Evolutionary conservation across 1,140 invertebrate genomes (phyloP).

Genomic region (Brachionus manjavacas): DNA sequence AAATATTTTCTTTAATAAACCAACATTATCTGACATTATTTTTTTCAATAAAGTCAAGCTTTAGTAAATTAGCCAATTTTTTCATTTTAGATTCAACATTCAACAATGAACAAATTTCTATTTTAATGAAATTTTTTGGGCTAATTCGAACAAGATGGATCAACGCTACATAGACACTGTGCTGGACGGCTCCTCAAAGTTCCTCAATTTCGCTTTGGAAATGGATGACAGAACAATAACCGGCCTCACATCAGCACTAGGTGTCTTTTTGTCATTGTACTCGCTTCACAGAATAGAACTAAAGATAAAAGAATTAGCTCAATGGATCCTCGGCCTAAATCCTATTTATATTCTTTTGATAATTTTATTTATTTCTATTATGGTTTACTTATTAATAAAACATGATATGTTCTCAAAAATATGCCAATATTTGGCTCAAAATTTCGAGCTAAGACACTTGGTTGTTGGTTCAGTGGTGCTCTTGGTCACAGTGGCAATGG

Average conservation of each 20-base stretch:
- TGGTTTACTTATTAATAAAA: background rate
- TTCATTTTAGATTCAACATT: background rate
- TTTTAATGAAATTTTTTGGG: background rate
- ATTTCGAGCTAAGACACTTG: slow-evolving; percentile 7
- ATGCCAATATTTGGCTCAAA: background rate
- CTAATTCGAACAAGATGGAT: background rate
- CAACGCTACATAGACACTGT: background rate
- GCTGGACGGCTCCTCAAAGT: background rate
- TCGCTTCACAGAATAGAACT: slow-evolving; percentile 6
- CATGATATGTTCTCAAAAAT: background rate
- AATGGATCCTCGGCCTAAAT: background rate
- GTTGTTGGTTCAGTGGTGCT: background rate
- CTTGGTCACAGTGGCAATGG: background rate
- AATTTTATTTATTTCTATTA: background rate
- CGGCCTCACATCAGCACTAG: background rate
- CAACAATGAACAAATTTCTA: background rate
- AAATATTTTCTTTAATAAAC: background rate
- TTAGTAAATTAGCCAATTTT: background rate
- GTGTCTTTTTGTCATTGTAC: background rate
- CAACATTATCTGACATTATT: background rate
- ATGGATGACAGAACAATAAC: background rate
- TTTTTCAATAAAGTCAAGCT: background rate
- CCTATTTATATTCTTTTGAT: background rate
- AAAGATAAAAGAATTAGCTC: background rate
- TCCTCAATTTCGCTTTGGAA: background rate